Conservation (phyloP, 2,888 invertebrate species). For the Loripinus fragilis region DNA sequence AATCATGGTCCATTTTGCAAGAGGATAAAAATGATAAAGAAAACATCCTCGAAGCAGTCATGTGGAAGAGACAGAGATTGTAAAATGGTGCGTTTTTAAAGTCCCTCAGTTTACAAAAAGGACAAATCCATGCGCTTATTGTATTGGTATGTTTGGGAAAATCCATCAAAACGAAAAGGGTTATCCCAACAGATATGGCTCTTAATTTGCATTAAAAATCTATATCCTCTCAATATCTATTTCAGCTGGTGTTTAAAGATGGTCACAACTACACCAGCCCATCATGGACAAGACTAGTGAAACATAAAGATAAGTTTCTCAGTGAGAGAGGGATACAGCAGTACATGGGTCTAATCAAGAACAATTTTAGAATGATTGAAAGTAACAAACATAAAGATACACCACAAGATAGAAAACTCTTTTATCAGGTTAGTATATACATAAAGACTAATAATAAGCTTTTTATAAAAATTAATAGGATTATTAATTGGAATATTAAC, state of each 20-base stretch:
- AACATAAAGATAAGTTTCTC: slow-evolving; percentile 68
- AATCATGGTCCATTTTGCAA: too few species aligned
- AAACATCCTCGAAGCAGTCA: too few species aligned
- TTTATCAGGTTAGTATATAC: slow-evolving; percentile 76
- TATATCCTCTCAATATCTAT: slow-evolving; percentile 36
- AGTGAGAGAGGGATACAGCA: slow-evolving; percentile 79
- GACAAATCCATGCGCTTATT: too few species aligned
- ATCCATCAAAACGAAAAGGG: too few species aligned
- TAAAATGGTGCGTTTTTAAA: too few species aligned
- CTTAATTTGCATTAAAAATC: too few species aligned
- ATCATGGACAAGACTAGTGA: slow-evolving; percentile 67
- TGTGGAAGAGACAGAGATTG: too few species aligned
- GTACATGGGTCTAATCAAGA: slow-evolving; percentile 79
- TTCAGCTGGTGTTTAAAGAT: slow-evolving; percentile 74
- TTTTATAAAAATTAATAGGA: not conserved
- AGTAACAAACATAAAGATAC: slow-evolving; percentile 63
- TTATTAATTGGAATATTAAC: not conserved
- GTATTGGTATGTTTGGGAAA: too few species aligned
- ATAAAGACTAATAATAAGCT: not conserved
- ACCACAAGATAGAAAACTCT: slow-evolving; percentile 75
- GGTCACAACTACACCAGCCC: slow-evolving; percentile 74
- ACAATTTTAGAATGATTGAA: slow-evolving; percentile 76
- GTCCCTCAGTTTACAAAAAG: too few species aligned
- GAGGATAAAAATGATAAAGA: too few species aligned
- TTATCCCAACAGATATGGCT: too few species aligned